Percentiles rank a stretch among this genome's conserved stretches.
Conservation (phyloP, 1,140 invertebrate genomes). For the Periplaneta americana region DNA sequence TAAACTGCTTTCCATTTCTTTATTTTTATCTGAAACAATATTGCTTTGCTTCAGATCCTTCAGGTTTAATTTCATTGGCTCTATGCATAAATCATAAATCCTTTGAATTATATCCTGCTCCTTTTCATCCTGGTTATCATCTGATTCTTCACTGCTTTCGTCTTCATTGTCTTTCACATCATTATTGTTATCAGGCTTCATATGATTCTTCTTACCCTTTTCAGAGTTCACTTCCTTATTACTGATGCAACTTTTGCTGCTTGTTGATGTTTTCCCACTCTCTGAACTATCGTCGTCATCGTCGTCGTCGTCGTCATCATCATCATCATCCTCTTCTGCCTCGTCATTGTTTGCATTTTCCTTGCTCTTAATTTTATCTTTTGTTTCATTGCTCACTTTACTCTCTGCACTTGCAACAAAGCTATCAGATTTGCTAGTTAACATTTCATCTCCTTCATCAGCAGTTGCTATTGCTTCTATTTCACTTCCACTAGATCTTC, state of each 20-base stretch:
- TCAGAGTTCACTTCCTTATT: not conserved
- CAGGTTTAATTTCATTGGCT: not conserved
- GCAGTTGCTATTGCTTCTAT: conserved; percentile 17
- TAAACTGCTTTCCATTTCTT: not conserved
- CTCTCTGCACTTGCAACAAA: not conserved
- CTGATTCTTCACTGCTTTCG: conserved; percentile 19
- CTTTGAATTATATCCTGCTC: conserved; percentile 24
- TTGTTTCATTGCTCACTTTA: not conserved
- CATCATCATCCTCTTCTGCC: not conserved
- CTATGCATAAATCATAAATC: conserved; percentile 10
- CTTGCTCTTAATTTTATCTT: not conserved
- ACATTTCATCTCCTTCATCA: conserved; percentile 26
- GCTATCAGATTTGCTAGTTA: conserved; percentile 14
- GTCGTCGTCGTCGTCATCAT: not conserved
- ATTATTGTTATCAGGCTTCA: not conserved
- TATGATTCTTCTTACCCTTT: not conserved
- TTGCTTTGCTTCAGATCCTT: not conserved
- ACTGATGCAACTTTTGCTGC: not conserved
- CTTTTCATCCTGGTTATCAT: conserved; percentile 29
- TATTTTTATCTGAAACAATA: not conserved
- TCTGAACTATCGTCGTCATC: not conserved
- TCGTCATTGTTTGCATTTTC: not conserved
- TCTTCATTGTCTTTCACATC: conserved; percentile 15
- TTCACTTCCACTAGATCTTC: conserved; percentile 13
- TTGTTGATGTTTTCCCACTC: not conserved